phyloP scores from a whole-genome alignment of 2,888 invertebrate genomes.

The Andrena trimmerana region DNA sequence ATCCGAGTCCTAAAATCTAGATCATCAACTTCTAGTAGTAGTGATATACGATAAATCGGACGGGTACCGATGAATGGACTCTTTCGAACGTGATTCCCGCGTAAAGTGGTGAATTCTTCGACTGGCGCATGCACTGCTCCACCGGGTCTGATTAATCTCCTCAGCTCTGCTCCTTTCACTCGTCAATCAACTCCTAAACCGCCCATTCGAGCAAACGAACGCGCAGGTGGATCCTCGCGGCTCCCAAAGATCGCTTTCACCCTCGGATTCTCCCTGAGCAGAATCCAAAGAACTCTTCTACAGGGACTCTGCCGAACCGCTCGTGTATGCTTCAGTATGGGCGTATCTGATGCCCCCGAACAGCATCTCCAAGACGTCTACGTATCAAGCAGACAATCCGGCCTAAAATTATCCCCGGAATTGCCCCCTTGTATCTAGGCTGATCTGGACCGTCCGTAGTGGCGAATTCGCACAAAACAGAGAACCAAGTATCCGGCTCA shows the following conservation, averaged over 20 bases:
- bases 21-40: too few species aligned
- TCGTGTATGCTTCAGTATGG: constrained; percentile 13
- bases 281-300: constrained; percentile 20
- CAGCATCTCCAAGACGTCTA: constrained; percentile 34
- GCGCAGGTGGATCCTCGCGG: background rate
- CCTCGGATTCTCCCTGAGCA: background rate
- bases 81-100: background rate
- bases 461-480: constrained; percentile 54
- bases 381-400: constrained; percentile 28
- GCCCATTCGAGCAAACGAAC: constrained; percentile 22
- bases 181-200: constrained; percentile 28
- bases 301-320: background rate
- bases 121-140: background rate
- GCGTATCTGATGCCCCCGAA: constrained; percentile 46
- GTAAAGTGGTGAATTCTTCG: background rate
- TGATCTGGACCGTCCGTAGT: constrained; percentile 49
- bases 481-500: constrained; percentile 49
- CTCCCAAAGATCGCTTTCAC: constrained; percentile 29
- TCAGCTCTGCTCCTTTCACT: constrained; percentile 19
- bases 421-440: constrained; percentile 66
- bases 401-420: constrained; percentile 60
- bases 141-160: background rate
- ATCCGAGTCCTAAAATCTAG: too few species aligned
- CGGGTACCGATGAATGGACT: background rate
- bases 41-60: too few species aligned